Evolutionary conservation across 2,113 vertebrate genomes (phyloP), one percentile per base, ranked within the genome.

Genomic region (Heliornis fulica): DNA sequence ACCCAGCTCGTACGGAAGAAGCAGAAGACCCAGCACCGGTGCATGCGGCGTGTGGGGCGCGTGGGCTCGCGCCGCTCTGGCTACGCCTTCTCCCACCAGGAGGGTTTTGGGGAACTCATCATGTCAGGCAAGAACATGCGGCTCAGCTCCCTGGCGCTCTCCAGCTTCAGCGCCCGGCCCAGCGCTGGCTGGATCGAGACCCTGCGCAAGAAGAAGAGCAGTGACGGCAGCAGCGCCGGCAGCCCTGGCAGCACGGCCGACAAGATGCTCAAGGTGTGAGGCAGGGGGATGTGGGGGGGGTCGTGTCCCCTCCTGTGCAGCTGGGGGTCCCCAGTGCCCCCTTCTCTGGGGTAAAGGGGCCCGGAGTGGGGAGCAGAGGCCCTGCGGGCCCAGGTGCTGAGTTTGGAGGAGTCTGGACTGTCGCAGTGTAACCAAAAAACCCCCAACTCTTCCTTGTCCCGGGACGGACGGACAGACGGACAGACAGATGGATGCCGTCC

Each of bases 61-160:
- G 87, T 85, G 0, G 98, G 99, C 3, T 99, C 98, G 0, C 98
- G 98, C 15, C 98, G 99, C 86, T 99, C 99, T 0, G 99, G 99
- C 79, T 99, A 99, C 0, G 99, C 99, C 90, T 99, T 99, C 87
- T 99, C 99, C 4, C 99, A 99, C 96, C 99, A 99, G 95, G 99
- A 99, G 77, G 99, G 99, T 36, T 99, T 99, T 0, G 99, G 99
- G 38, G 99, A 99, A 94, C 98, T 99, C 88, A 99, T 99, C 93
- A 99, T 99, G 92, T 99, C 99, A 0, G 99, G 99, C 63, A 99
- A 99, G 94, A 99, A 99, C 97, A 99, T 99, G 99, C 95, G 99
- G 13, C 98, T 99, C 50, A 99, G 99, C 60, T 99, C 99, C 23
- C 79, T 99, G 83, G 98, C 98, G 0, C 97, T 99, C 25, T 98